Evolutionary conservation across 2,113 vertebrate genomes (phyloP), one percentile per base, ranked within the genome.

Genomic region (Oncorhynchus keta): DNA sequence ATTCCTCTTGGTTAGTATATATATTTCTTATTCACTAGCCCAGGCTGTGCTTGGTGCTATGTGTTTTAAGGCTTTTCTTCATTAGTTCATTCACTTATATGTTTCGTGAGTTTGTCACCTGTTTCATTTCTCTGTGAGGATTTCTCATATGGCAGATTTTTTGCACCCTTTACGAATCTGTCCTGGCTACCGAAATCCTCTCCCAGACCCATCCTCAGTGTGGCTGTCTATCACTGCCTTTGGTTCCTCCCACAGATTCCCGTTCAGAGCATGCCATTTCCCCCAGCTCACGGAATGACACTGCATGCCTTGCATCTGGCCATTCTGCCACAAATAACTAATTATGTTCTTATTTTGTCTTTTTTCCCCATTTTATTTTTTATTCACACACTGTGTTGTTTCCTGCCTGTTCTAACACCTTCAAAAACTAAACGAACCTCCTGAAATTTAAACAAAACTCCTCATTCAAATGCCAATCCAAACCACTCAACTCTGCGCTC

Each of bases 281-380:
- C 91, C 88, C 83, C 32, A 30, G 28, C 84, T 92, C 93, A 92
- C 80, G 90, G 83, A 94, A 94, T 93, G 91, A 94, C 92, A 92
- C 93, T 94, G 96, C 97, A 95, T 94, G 96, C 93, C 86, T 95
- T 95, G 88, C 1, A 82, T 88, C 89, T 83, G 90, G 68, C 89
- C 94, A 93, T 93, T 55, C 51, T 90, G 92, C 92, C 91, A 94
- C 94, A 92, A 92, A 93, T 91, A 94, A 99, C 97, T 99, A 99
- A 99, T 95, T 94, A 93, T 97, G 94, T 97, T 94, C 98, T 96
- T 98, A 96, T 98, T 97, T 97, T 94, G 92, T 94, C 92, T 94
- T 95, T 94, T 45, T 93, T 92, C 94, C 88, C 91, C 87, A 93
- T 93, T 94, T 95, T 91, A 87, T 90, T 92, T 92, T 91, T 88